Conservation (phyloP, 1,140 invertebrate genomes). For the Amphibalanus amphitrite region DNA sequence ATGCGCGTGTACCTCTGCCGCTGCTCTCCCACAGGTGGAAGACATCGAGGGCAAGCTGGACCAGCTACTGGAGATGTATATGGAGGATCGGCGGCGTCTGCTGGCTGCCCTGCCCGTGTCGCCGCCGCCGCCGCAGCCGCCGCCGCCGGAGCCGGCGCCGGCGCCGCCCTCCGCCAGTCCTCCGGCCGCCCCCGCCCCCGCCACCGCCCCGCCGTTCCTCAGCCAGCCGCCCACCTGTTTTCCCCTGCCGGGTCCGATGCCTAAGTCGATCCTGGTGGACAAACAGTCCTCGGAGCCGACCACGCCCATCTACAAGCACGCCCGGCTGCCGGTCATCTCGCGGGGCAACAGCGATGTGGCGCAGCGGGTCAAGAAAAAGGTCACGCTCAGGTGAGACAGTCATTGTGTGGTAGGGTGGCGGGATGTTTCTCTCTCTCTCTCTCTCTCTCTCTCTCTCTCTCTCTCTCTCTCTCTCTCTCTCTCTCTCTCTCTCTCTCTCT, state of each 20-base stretch:
- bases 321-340: conserved; percentile 42
- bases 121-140: conserved; percentile 21
- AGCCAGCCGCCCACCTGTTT: conserved; percentile 16
- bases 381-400: conserved; percentile 55
- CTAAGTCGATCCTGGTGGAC: conserved; percentile 45
- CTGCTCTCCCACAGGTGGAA: conserved; percentile 48
- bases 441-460: no score
- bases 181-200: conserved; percentile 20
- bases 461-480: no score
- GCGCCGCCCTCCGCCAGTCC: conserved; percentile 11
- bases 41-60: conserved; percentile 86
- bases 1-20: no score
- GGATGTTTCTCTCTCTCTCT: no score
- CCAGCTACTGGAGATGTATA: conserved; percentile 77
- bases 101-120: conserved; percentile 28
- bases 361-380: conserved; percentile 60
- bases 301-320: conserved; percentile 40
- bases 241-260: conserved; percentile 21
- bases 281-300: conserved; percentile 61
- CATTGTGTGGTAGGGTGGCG: no score
- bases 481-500: no score
- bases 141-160: conserved; percentile 12
- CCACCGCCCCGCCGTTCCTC: no score
- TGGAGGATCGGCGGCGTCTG: conserved; percentile 62
- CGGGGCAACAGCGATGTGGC: conserved; percentile 60